These are phyloP conservation scores for Perodicticus potto DNA, from an alignment of 2,797 vertebrate genomes.

Conservation along the genomic window DNA sequence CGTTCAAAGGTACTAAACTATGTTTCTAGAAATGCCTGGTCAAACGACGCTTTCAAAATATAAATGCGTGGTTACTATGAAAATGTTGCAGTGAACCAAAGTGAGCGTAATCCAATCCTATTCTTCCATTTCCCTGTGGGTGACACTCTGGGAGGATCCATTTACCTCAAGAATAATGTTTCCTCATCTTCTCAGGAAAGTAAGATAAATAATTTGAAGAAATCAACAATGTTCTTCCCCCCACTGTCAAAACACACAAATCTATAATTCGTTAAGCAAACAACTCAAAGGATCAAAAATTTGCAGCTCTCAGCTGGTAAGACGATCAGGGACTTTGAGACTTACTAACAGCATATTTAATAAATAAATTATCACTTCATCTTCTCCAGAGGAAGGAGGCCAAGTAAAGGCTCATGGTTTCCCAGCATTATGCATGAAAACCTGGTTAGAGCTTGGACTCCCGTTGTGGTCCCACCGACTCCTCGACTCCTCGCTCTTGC, in stretches of 20 bases:
- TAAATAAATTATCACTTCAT: background rate
- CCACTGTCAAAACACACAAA: background rate
- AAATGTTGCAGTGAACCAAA: background rate
- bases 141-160: background rate
- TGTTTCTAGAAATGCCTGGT: background rate
- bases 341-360: background rate
- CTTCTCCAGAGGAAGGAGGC: background rate
- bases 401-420: background rate
- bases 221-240: background rate
- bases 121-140: background rate
- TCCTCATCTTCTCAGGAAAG: background rate
- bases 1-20: background rate
- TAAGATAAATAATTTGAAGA: background rate
- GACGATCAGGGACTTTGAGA: background rate
- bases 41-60: too few relatives aligned
- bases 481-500: rapidly evolving
- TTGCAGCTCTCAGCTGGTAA: background rate
- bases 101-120: background rate
- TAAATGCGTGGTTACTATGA: rapidly evolving
- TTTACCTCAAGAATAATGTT: background rate
- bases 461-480: rapidly evolving
- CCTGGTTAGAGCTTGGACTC: background rate
- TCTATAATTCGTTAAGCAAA: background rate
- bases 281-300: too few relatives aligned
- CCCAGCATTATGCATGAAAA: background rate